Evolutionary conservation across 1,140 invertebrate species (phyloP).

Genomic region (Sinella curviseta): DNA sequence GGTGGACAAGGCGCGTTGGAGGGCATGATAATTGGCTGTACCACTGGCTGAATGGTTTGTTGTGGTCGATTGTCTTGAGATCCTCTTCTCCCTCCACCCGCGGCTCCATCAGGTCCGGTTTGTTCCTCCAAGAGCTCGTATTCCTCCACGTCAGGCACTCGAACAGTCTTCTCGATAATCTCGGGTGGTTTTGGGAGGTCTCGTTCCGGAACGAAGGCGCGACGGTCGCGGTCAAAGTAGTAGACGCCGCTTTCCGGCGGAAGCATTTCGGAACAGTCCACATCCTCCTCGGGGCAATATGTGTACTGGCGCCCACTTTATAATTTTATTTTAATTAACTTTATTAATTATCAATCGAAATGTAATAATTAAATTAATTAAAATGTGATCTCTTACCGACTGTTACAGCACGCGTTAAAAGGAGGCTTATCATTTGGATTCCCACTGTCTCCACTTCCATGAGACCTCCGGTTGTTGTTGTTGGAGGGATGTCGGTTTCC

Average conservation of each 20-base stretch:
- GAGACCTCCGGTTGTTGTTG: too few species aligned
- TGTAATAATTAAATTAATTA: not conserved
- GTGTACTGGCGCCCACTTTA: not conserved
- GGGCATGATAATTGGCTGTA: conserved; percentile 20
- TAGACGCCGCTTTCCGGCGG: conserved; percentile 5
- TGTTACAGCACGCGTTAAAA: not conserved
- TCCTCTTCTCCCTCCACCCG: too few species aligned
- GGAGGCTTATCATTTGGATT: not conserved
- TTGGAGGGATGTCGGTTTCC: too few species aligned
- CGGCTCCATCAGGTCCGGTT: not conserved
- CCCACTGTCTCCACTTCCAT: too few species aligned
- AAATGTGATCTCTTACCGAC: not conserved
- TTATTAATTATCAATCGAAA: not conserved
- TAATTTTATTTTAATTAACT: not conserved
- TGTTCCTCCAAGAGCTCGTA: not conserved
- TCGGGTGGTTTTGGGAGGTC: conserved; percentile 9
- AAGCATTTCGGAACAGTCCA: not conserved
- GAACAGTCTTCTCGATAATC: not conserved
- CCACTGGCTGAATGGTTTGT: conserved; percentile 4
- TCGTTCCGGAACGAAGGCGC: not conserved
- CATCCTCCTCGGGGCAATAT: not conserved
- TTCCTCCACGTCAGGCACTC: not conserved
- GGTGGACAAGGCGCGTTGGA: not conserved
- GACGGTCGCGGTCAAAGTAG: not conserved
- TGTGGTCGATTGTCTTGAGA: not conserved